A percentile compares a stretch with the other conserved stretches of the same genome.
Evolutionary conservation across 2,888 invertebrate genomes (phyloP).

Genomic region (Apotomis capreana): DNA sequence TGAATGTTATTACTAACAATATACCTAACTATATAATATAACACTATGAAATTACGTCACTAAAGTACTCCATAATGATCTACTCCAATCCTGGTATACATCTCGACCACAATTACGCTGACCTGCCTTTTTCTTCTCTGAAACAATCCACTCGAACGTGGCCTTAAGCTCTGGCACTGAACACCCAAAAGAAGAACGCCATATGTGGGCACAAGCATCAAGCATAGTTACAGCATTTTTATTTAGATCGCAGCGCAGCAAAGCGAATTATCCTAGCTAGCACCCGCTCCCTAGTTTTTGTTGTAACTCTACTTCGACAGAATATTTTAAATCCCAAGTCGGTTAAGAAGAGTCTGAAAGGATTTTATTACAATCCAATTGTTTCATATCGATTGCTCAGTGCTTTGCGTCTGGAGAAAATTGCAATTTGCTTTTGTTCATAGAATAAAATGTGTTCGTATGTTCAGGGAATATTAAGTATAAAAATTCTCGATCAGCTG

Average conservation of each 20-base stretch:
- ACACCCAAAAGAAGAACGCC: neutral
- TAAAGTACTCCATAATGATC: no score
- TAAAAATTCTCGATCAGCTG: no score
- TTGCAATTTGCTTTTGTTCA: conserved; percentile 17
- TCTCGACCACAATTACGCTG: conserved; percentile 1
- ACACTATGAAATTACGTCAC: no score
- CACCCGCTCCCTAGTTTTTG: conserved; percentile 28
- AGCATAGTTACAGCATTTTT: conserved; percentile 1
- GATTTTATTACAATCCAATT: conserved; percentile 35
- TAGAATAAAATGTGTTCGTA: conserved; percentile 13
- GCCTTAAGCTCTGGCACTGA: conserved; percentile 21
- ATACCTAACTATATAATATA: no score
- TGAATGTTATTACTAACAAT: no score
- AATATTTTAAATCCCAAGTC: conserved; percentile 38
- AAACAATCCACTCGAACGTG: conserved; percentile 5
- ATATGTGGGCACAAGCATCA: neutral
- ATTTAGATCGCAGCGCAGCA: neutral
- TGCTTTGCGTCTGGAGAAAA: conserved; percentile 28
- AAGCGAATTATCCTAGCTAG: conserved; percentile 33
- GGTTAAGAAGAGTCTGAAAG: conserved; percentile 29
- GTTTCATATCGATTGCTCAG: conserved; percentile 32
- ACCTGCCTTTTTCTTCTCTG: neutral
- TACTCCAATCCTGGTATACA: neutral
- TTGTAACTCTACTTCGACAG: conserved; percentile 32
- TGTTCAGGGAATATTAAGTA: neutral